phyloP scores from a whole-genome alignment of 2,797 vertebrate genomes.

The Selene dorsalis region DNA sequence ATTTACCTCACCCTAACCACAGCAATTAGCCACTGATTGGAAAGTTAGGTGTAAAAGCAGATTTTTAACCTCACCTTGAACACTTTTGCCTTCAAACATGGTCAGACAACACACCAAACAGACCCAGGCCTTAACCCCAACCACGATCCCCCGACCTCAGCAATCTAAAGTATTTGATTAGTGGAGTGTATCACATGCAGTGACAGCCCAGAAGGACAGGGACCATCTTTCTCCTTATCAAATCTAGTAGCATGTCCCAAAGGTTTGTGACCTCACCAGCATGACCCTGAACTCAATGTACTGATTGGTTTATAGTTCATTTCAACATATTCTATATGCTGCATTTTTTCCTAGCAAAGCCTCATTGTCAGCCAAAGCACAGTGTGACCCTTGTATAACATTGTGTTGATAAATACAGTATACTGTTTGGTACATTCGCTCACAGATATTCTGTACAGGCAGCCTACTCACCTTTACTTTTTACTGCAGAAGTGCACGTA shows the following conservation, averaged over 20 bases:
- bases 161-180: conserved; percentile 41
- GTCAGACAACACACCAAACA: background rate
- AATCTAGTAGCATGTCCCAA: conserved; percentile 17
- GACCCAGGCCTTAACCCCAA: conserved; percentile 6
- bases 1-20: too few relatives aligned
- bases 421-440: background rate
- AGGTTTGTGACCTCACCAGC: conserved; percentile 31
- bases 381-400: conserved; percentile 18
- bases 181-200: conserved; percentile 39
- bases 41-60: background rate
- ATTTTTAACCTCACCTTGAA: background rate
- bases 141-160: background rate
- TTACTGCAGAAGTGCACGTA: conserved; percentile 1
- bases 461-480: background rate
- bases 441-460: background rate
- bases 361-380: background rate
- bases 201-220: conserved; percentile 45
- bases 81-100: conserved; percentile 2
- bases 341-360: conserved; percentile 14
- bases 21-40: background rate
- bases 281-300: conserved; percentile 40
- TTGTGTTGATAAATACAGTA: conserved; percentile 14
- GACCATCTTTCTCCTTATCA: conserved; percentile 27
- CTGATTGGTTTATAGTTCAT: conserved; percentile 30
- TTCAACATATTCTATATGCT: conserved; percentile 9